Percentiles rank a stretch among this genome's conserved stretches.
These are phyloP conservation scores for Gavia stellata DNA, from an alignment of 2,113 vertebrate genomes.

Conservation along the genomic window DNA sequence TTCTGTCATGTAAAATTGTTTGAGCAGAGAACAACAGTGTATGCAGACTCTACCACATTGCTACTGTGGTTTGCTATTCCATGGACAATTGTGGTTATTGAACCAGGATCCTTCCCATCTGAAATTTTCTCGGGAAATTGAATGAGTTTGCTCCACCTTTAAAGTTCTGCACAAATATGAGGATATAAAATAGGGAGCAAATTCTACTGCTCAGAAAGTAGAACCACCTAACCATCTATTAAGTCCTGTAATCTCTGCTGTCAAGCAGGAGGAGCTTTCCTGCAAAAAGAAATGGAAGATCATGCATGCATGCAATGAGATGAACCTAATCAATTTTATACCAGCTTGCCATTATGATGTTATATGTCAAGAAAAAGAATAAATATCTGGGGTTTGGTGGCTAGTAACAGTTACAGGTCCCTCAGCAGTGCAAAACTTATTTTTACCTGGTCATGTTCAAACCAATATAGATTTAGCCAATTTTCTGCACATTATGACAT, in stretches of 20 bases:
- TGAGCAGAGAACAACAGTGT: not conserved
- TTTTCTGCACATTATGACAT: not conserved
- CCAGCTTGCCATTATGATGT: too few relatives aligned
- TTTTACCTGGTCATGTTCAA: not conserved
- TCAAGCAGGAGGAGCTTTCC: not conserved
- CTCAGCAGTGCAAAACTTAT: not conserved
- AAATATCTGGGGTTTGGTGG: not conserved
- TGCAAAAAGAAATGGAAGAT: not conserved
- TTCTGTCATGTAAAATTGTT: not conserved
- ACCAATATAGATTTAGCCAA: not conserved
- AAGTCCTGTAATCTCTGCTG: not conserved
- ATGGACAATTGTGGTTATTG: not conserved
- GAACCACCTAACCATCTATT: not conserved
- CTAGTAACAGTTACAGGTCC: not conserved
- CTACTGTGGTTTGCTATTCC: not conserved
- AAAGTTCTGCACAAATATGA: not conserved
- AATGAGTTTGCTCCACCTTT: not conserved
- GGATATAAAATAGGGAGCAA: not conserved
- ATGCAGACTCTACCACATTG: accelerated
- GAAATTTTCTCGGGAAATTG: not conserved
- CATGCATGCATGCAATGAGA: not conserved
- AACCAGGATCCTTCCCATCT: not conserved
- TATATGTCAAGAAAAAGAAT: not conserved
- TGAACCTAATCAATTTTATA: not conserved
- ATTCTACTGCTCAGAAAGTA: not conserved